Conservation (phyloP, 2,888 invertebrate species). For the Ptychoptera contaminata region DNA sequence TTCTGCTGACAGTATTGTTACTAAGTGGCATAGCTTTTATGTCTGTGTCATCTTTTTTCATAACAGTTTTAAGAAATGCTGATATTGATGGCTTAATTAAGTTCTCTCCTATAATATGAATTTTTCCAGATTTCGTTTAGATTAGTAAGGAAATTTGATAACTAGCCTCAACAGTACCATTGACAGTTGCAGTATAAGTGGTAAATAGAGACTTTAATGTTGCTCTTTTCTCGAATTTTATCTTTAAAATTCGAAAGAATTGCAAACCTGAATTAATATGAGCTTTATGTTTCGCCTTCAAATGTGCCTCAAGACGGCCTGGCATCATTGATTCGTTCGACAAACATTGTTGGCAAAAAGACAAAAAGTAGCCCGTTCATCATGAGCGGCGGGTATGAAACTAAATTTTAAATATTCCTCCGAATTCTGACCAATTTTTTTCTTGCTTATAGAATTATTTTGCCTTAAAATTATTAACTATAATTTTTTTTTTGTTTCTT, state of each 20-base stretch:
- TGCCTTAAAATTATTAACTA: too few relatives aligned
- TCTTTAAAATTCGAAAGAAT: background rate
- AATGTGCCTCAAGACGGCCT: background rate
- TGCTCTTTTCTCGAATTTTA: background rate
- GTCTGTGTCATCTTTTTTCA: background rate
- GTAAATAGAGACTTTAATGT: background rate
- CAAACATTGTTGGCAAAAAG: too few relatives aligned
- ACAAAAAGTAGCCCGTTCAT: too few relatives aligned
- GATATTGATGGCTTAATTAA: background rate
- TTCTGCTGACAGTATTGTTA: slow-evolving; percentile 1
- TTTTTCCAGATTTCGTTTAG: background rate
- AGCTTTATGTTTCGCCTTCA: background rate
- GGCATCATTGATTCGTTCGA: too few relatives aligned
- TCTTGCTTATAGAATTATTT: too few relatives aligned
- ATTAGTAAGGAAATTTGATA: background rate
- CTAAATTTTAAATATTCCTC: too few relatives aligned
- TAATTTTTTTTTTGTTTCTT: too few relatives aligned
- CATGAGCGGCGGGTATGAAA: too few relatives aligned
- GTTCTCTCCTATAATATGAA: background rate
- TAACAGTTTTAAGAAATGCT: background rate
- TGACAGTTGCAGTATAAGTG: background rate
- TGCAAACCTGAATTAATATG: background rate
- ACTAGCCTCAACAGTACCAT: background rate
- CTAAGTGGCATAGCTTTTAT: background rate
- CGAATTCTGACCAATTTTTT: too few relatives aligned